Evolutionary conservation across 2,113 vertebrate genomes (phyloP).

Genomic region (Coracopsis vasa): DNA sequence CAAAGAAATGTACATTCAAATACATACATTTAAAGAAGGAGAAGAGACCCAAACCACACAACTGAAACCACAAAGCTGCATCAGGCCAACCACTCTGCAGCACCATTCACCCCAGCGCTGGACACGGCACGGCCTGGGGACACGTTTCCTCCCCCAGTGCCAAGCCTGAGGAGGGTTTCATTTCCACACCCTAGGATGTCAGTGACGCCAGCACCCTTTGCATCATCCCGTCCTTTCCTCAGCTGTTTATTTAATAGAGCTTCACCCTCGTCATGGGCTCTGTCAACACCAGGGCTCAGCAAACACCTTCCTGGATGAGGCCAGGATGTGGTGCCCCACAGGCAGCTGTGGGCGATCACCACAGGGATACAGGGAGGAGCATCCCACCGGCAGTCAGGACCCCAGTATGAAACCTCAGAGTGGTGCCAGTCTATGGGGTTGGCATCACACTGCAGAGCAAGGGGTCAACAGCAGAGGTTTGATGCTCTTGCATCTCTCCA

Average conservation of each 20-base stretch:
- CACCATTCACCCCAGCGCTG: not conserved
- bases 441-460: not conserved
- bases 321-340: not conserved
- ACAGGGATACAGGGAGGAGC: not conserved
- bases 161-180: not conserved
- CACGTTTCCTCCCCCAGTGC: not conserved
- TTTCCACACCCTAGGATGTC: not conserved
- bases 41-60: not conserved
- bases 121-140: not conserved
- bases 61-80: not conserved
- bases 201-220: not conserved
- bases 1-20: not conserved
- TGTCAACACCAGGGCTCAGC: not conserved
- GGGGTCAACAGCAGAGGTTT: not conserved
- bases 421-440: not conserved
- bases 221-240: not conserved
- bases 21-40: not conserved
- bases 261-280: not conserved
- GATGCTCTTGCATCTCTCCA: not conserved
- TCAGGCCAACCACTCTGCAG: not conserved
- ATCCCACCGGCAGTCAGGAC: not conserved
- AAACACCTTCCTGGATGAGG: not conserved
- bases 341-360: not conserved
- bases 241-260: not conserved
- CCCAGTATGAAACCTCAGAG: rapidly evolving